Base-by-base conservation (phyloP, 2,888 invertebrate species). In the Carabus problematicus region DNA sequence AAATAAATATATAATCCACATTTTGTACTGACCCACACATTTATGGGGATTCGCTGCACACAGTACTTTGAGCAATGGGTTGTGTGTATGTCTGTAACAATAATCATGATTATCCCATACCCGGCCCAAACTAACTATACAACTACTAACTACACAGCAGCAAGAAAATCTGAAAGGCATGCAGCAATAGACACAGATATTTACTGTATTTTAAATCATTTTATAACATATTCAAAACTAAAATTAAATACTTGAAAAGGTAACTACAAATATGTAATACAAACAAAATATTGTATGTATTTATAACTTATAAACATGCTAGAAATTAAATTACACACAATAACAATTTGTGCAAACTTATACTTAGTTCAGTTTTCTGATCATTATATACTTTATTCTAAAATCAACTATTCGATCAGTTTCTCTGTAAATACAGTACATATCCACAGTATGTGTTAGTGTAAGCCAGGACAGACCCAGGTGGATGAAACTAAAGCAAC, bases 41-140 rank as follows among this genome's bases (percentile, higher is more conserved):
- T 52, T 52, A 52, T 16, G 16, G 16, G 52, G 52, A 52, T 18
- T 52, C 52, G 52, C 52, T 18, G 52, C 52, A 52, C 52, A 52
- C 18, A 52, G 67, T 67, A 54, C 67, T 67, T 52, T 67, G 67
- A 14, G 67, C 54, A 16, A 60, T 16, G 40, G 67, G 67, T 42
- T 41, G 60, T 45, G 56, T 16, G 14, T 14, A 0, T 42, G 42
- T 67, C 67, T 67, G 67, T 54, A 67, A 67, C 60, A 67, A 18
- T 52, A 52, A 52, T 52, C 19, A 7, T 9, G 19, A 52, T 52
- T 52, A 52, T 16, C 52, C 49, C 52, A 16, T 18, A 14, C 18
- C 52, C 19, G 16, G 9, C 52, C 11, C 16, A 3, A 52, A 14
- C 52, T 18, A 52, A 52, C 16, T 52, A 52, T 16, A 16, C 8